Evolutionary conservation across 1,140 invertebrate genomes (phyloP).

Genomic region (Dryas iulia): DNA sequence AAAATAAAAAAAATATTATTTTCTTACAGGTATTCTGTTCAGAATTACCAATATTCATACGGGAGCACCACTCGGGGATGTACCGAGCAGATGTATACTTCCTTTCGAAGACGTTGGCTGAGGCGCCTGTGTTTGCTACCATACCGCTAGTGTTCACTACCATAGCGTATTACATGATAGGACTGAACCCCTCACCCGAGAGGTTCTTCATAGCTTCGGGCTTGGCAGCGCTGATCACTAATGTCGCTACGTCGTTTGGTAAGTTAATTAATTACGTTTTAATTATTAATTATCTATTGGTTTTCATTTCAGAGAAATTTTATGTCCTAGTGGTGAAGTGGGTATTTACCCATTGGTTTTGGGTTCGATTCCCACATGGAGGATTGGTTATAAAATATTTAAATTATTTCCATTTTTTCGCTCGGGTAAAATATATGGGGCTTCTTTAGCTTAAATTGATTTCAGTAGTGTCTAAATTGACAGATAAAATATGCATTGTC

Average conservation of each 20-base stretch:
- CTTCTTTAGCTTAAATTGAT: too few relatives aligned
- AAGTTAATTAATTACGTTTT: too few relatives aligned
- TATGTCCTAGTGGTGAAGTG: too few relatives aligned
- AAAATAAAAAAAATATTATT: not conserved
- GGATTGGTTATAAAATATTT: too few relatives aligned
- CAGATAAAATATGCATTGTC: too few relatives aligned
- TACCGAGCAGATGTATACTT: conserved; percentile 97
- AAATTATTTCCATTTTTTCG: too few relatives aligned
- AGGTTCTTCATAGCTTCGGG: conserved; percentile 89
- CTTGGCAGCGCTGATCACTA: conserved; percentile 91
- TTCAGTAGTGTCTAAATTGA: too few relatives aligned
- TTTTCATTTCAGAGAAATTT: too few relatives aligned
- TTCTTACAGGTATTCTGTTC: conserved; percentile 91
- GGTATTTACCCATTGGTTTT: too few relatives aligned
- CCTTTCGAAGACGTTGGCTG: conserved; percentile 93
- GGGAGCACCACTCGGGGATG: conserved; percentile 95
- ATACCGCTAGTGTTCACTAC: conserved; percentile 92
- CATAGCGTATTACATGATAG: conserved; percentile 94
- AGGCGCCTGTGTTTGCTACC: conserved; percentile 90
- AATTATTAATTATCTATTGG: too few relatives aligned
- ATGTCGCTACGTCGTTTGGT: conserved; percentile 85
- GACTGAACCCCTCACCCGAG: conserved; percentile 85
- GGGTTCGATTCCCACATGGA: too few relatives aligned
- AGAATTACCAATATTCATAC: conserved; percentile 94
- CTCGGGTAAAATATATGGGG: too few relatives aligned